Percentiles rank a stretch among this genome's conserved stretches.
Conservation (phyloP, 2,113 vertebrate species). For the Barbus barbus region DNA sequence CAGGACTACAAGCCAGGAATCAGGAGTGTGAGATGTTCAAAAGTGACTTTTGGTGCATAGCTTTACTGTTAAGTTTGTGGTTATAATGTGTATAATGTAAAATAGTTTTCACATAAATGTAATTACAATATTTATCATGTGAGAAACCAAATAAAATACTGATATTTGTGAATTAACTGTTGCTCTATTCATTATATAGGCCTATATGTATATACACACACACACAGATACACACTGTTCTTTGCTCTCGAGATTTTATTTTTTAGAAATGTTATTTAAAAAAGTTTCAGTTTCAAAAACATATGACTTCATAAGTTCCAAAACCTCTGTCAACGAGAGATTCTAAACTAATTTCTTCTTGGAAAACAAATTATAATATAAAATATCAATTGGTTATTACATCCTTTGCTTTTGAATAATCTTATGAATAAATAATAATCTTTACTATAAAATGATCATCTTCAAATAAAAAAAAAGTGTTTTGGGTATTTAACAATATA, state of each 20-base stretch:
- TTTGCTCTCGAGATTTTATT: neutral
- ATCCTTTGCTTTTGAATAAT: neutral
- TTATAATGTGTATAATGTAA: conserved; percentile 15
- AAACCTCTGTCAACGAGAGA: neutral
- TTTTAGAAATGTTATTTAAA: no score
- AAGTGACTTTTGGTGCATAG: neutral
- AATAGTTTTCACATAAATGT: neutral
- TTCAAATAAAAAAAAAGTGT: no score
- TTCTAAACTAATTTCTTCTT: neutral
- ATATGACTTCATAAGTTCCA: neutral
- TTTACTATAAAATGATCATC: no score
- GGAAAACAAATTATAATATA: no score
- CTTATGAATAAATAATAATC: no score
- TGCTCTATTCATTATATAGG: no score
- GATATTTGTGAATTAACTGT: neutral
- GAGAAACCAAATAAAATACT: neutral
- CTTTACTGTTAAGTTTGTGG: neutral
- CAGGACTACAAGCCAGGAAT: neutral
- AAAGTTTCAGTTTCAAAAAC: neutral
- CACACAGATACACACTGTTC: no score
- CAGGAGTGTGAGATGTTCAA: neutral
- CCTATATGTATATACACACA: no score
- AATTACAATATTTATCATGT: conserved; percentile 23
- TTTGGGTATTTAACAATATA: no score
- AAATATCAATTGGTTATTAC: no score